Evolutionary conservation across 2,113 vertebrate species (phyloP).

Genomic region (Eurystomus gularis): DNA sequence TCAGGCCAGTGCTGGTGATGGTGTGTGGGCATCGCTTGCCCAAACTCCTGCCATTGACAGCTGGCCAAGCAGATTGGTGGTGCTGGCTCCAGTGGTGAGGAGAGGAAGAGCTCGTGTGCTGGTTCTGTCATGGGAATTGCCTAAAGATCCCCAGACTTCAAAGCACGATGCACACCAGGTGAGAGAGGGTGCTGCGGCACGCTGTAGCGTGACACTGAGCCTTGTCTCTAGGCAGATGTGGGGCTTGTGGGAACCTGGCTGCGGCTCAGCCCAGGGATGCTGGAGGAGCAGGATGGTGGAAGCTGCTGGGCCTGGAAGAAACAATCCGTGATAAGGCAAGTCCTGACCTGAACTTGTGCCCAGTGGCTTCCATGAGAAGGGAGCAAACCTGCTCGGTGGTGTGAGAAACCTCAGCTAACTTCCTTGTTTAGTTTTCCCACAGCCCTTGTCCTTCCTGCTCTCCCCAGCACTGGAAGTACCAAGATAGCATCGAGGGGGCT

Average conservation of each 20-base stretch:
- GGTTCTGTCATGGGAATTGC: background rate
- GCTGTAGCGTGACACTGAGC: too few relatives aligned
- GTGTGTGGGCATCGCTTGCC: accelerated
- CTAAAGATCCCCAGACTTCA: accelerated
- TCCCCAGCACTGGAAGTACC: background rate
- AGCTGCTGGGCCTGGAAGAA: background rate
- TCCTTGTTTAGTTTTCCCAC: constrained; percentile 68
- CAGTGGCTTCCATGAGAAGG: background rate
- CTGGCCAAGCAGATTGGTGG: background rate
- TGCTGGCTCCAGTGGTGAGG: background rate
- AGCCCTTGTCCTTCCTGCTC: constrained; percentile 51
- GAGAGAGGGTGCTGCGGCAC: background rate
- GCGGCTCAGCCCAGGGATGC: accelerated
- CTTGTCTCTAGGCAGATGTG: accelerated
- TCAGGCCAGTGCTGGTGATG: background rate
- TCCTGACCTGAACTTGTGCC: constrained; percentile 47
- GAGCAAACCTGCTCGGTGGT: background rate
- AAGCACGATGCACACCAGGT: accelerated
- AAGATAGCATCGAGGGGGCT: constrained; percentile 2
- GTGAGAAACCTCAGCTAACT: constrained; percentile 25
- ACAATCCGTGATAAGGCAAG: background rate
- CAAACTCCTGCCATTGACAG: background rate
- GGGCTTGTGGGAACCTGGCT: accelerated
- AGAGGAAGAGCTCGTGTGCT: background rate
- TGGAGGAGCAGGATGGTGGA: background rate